Base-by-base conservation (phyloP, 2,797 vertebrate genomes). In the Spea hammondii region DNA sequence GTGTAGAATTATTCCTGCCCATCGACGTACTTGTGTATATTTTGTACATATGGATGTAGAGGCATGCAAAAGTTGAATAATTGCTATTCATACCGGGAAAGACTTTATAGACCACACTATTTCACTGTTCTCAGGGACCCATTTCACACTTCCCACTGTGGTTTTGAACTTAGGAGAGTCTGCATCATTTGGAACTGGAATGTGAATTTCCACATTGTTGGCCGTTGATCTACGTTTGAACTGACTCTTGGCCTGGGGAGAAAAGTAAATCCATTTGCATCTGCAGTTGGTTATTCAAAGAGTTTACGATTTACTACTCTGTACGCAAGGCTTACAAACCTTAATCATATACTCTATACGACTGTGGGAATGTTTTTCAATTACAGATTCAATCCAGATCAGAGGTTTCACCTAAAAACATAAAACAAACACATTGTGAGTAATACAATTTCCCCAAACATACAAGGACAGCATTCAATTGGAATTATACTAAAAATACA, bases 321-420 rank as follows among this genome's bases (percentile, higher is more conserved):
- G 3, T 32, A 32, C 32, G 32, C 32, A 32, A 13, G 14, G n/a
- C 2, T 62, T 47, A 54, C 89, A 8, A 32, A 98, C 98, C 96
- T 99, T 99, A 83, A 99, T 97, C 97, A 99, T 99, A 91, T 99
- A 99, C 89, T 99, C 98, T 0, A 99, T 99, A 73, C 97, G 95
- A 89, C 98, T 99, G 90, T 99, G 97, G 45, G 97, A 99, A 86
- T 99, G 97, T 84, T 99, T 99, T 86, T 99, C 98, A n/a, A 99
- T 99, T 74, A 99, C 97, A 0, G 97, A 99, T 84, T 99, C 98
- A 3, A 99, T 99, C 98, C 98, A 99, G 88, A 99, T 99, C 85
- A 99, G 84, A 0, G 98, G 97, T 86, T 99, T 99, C 64, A 99
- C 97, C 97, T 99, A 82, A 8, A 8, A 0, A 76, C 68, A 73